Percentiles rank a stretch among this genome's conserved stretches.
Conservation (phyloP, 2,113 vertebrate genomes). For the Colius striatus region DNA sequence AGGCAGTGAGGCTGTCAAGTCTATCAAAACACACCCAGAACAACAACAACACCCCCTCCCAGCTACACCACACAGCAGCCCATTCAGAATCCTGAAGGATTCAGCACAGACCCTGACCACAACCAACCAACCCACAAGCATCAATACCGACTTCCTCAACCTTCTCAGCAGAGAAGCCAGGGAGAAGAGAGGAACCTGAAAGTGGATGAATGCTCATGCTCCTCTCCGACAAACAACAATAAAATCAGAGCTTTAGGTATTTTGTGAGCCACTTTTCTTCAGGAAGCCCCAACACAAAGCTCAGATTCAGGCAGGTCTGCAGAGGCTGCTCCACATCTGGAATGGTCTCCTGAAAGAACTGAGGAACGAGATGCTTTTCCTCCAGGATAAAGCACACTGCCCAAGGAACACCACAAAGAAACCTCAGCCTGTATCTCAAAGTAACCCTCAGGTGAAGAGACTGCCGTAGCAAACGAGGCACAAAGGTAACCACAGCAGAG, state of each 20-base stretch:
- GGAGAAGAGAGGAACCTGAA: background rate
- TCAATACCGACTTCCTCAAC: background rate
- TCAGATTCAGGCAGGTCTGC: background rate
- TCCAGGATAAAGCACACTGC: background rate
- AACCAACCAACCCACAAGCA: background rate
- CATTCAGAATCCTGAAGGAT: background rate
- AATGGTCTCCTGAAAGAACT: background rate
- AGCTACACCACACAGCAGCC: rapidly evolving
- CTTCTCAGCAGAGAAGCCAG: background rate
- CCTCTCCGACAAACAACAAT: background rate
- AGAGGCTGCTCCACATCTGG: background rate
- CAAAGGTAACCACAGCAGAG: background rate
- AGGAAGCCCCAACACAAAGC: background rate
- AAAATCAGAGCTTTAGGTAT: background rate
- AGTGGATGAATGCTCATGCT: background rate
- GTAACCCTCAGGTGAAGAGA: background rate
- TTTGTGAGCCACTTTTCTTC: background rate
- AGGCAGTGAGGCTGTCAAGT: background rate
- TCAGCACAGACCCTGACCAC: background rate
- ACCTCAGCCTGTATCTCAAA: background rate
- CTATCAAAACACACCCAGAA: background rate
- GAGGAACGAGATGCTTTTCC: background rate
- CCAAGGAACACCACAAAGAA: background rate
- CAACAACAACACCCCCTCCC: background rate
- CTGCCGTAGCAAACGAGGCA: background rate